phyloP scores from a whole-genome alignment of 1,140 invertebrate genomes.

The Saccostrea echinata region DNA sequence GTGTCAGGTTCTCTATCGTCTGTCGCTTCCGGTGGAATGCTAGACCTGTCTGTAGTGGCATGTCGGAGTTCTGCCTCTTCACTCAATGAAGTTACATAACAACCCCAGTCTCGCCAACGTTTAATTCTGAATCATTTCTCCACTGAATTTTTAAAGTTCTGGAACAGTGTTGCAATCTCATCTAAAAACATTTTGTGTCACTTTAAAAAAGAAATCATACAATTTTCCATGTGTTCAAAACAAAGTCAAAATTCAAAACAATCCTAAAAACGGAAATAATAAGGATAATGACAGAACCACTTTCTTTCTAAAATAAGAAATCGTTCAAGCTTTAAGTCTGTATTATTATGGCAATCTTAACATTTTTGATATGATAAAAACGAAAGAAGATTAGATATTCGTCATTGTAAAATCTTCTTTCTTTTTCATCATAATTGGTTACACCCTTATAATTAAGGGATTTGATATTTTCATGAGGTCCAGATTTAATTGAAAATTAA shows the following conservation, averaged over 20 bases:
- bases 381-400: neutral
- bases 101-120: neutral
- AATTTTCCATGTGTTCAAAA: no score
- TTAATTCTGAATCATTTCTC: neutral
- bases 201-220: no score
- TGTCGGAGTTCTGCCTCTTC: neutral
- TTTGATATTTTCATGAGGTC: neutral
- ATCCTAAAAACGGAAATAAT: no score
- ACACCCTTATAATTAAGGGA: neutral
- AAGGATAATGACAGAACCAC: no score
- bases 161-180: neutral
- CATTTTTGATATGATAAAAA: neutral
- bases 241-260: no score
- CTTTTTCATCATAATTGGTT: neutral
- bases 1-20: conserved; percentile 61
- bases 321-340: neutral
- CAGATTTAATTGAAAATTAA: no score
- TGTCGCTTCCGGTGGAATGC: conserved; percentile 70
- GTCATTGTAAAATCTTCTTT: neutral
- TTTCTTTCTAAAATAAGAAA: neutral
- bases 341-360: neutral
- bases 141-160: neutral
- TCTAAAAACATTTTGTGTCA: neutral
- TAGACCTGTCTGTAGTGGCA: conserved; percentile 64
- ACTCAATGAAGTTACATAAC: neutral